These are phyloP conservation scores for Brenthis daphne DNA, from an alignment of 2,888 invertebrate species.

Conservation along the genomic window DNA sequence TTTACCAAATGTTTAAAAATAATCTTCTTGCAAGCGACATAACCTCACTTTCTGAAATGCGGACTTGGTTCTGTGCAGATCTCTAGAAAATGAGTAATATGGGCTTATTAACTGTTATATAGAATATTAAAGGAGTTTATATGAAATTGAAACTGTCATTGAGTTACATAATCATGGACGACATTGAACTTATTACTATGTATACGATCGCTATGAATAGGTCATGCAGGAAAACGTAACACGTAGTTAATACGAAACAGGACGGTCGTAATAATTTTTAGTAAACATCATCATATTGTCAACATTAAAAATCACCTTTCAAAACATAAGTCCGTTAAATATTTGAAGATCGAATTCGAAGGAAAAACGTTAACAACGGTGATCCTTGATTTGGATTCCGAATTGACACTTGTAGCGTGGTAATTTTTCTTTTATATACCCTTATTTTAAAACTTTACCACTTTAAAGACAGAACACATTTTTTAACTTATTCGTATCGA, in stretches of 20 bases:
- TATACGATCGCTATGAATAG: constrained; percentile 32
- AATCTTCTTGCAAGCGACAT: constrained; percentile 13
- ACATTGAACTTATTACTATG: constrained; percentile 46
- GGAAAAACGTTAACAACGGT: constrained; percentile 73
- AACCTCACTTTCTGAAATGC: constrained; percentile 16
- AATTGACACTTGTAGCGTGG: constrained; percentile 10
- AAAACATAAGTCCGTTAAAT: constrained; percentile 75
- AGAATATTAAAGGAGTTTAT: neutral
- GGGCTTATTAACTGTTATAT: neutral
- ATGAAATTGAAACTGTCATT: neutral
- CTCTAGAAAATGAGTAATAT: neutral
- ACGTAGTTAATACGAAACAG: neutral
- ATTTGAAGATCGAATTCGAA: constrained; percentile 79
- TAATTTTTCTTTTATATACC: constrained; percentile 1
- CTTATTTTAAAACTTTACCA: neutral
- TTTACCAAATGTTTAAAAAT: constrained; percentile 17
- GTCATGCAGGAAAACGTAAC: constrained; percentile 1
- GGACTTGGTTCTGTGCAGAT: neutral
- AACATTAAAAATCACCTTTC: constrained; percentile 48
- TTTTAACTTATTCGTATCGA: neutral
- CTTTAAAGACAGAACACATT: neutral
- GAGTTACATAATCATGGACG: constrained; percentile 50
- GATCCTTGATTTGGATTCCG: constrained; percentile 25
- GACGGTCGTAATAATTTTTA: constrained; percentile 19
- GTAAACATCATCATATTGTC: constrained; percentile 31